Evolutionary conservation across 2,888 invertebrate genomes (phyloP), one percentile per base, ranked within the genome.

Genomic region (Mechanitis mazaeus): DNA sequence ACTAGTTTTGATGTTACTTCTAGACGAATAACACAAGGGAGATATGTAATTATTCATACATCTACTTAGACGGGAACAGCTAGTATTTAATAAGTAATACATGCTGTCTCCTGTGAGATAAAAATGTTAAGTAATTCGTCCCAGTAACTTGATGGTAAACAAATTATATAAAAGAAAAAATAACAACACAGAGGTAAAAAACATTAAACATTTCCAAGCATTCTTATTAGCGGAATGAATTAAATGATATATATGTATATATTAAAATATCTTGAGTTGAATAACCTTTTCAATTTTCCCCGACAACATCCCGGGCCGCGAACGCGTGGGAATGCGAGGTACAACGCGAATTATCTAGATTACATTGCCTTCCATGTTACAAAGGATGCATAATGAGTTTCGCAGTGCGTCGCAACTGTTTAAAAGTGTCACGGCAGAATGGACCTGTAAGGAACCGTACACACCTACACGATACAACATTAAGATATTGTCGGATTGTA

Each of bases 301-400:
- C 63, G 63, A 67, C 68, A 66, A 73, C 72, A 71, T 68, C 50
- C 31, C 31, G 31, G 50, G 31, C 59, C 47, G 38, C 61, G 60
- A 59, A 46, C 67, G 75, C 76, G 76, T 76, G 76, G 75, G 78
- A 77, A 77, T 64, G 68, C 68, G 63, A 61, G 61, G 65, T 61
- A 50, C 64, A 60, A 54, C n/a, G 67, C 69, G 67, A 72, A 71
- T 69, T 70, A 71, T 71, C 71, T 72, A 69, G 69, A 72, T 70
- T 65, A 68, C 68, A 64, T 66, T 64, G 67, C 64, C 68, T 68
- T 66, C 64, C 66, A 61, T 65, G 53, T 64, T 68, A 67, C 60
- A 65, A 69, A 70, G 64, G 69, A 66, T 63, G 68, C 68, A 69
- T 68, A 70, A 72, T 70, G 71, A 68, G 70, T 68, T 67, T 66